These are phyloP conservation scores for Rhinopithecus roxellana DNA, from an alignment of 2,113 vertebrate species.

Conservation along the genomic window DNA sequence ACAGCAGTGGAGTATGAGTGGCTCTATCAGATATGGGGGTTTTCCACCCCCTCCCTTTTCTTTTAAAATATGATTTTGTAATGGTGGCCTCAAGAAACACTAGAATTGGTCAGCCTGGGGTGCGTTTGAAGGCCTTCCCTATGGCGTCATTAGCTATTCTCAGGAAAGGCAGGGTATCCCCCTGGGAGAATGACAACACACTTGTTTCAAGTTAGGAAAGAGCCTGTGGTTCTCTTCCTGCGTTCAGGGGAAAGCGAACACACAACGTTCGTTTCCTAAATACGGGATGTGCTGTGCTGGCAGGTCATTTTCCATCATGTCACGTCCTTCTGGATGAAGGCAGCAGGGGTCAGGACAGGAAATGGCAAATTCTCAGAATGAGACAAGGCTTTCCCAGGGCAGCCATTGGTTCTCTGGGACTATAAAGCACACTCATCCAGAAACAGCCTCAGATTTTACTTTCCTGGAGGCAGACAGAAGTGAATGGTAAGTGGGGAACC, in stretches of 20 bases:
- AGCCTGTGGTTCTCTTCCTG: slow-evolving; percentile 76
- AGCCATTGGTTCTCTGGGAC: slow-evolving; percentile 78
- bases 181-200: slow-evolving; percentile 79
- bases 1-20: neutral
- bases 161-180: slow-evolving; percentile 81
- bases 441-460: slow-evolving; percentile 80
- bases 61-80: slow-evolving; percentile 39
- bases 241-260: slow-evolving; percentile 80
- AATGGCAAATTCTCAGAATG: slow-evolving; percentile 83
- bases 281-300: slow-evolving; percentile 75
- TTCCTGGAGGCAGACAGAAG: slow-evolving; percentile 71
- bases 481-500: slow-evolving; percentile 80
- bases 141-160: slow-evolving; percentile 84
- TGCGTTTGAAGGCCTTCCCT: slow-evolving; percentile 26
- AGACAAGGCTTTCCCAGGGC: slow-evolving; percentile 82
- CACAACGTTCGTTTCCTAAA: slow-evolving; percentile 87
- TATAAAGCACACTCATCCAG: slow-evolving; percentile 85
- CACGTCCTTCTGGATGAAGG: slow-evolving; percentile 85
- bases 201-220: slow-evolving; percentile 81
- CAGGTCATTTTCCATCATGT: slow-evolving; percentile 85
- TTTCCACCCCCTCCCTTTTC: neutral
- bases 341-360: slow-evolving; percentile 81
- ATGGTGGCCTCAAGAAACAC: slow-evolving; percentile 45
- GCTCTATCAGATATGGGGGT: neutral
- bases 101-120: slow-evolving; percentile 50